Evolutionary conservation across 2,888 invertebrate genomes (phyloP).

Genomic region (Eupsilia transversa): DNA sequence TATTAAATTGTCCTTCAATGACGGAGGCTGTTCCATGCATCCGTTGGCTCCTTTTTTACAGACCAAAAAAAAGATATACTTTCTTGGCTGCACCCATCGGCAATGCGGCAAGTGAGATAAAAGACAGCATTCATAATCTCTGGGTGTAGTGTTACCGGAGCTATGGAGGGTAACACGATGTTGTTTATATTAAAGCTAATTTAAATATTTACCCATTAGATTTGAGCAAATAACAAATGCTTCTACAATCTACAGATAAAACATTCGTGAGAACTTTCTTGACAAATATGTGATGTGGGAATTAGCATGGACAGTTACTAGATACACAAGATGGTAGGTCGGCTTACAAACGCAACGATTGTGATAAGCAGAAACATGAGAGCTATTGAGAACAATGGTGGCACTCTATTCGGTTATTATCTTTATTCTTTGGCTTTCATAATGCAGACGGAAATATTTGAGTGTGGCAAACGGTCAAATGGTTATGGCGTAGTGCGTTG

Average conservation of each 20-base stretch:
- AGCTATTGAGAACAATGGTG: constrained; percentile 53
- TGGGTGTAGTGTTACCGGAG: constrained; percentile 83
- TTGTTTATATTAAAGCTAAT: constrained; percentile 82
- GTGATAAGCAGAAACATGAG: constrained; percentile 57
- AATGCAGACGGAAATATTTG: constrained; percentile 28
- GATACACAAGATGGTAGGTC: constrained; percentile 38
- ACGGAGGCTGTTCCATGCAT: constrained; percentile 75
- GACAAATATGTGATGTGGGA: constrained; percentile 57
- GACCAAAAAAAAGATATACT: constrained; percentile 16
- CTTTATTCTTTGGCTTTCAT: constrained; percentile 30
- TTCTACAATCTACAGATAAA: constrained; percentile 63
- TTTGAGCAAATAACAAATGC: constrained; percentile 70
- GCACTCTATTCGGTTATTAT: constrained; percentile 33
- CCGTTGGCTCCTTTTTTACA: constrained; percentile 70
- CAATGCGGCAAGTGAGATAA: constrained; percentile 84
- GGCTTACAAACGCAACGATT: constrained; percentile 37
- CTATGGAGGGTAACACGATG: constrained; percentile 71
- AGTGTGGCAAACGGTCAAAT: constrained; percentile 23
- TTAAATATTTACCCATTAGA: constrained; percentile 81
- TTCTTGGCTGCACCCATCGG: constrained; percentile 74
- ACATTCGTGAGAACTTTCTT: constrained; percentile 72
- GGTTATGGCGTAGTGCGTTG: constrained; percentile 4
- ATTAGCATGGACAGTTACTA: constrained; percentile 51
- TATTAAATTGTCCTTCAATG: constrained; percentile 78
- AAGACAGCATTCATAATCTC: constrained; percentile 84